Evolutionary conservation across 1,140 invertebrate species (phyloP).

Genomic region (Drosophila rhopaloa): DNA sequence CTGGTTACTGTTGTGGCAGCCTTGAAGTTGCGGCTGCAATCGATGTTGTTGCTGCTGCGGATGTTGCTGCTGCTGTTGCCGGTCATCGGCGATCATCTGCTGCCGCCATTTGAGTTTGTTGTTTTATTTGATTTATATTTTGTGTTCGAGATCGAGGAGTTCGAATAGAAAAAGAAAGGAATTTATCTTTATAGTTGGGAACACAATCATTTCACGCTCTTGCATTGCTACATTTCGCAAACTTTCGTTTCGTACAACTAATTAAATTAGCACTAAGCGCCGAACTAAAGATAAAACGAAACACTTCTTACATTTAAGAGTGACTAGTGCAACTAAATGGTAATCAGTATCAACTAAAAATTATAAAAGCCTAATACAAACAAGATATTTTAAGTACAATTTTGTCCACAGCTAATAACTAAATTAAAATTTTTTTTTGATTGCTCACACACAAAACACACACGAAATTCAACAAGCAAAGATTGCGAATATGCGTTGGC

Average conservation of each 20-base stretch:
- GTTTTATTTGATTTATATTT: slow-evolving; percentile 17
- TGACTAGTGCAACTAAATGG: slow-evolving; percentile 15
- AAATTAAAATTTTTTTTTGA: slow-evolving; percentile 18
- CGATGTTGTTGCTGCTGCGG: slow-evolving; percentile 15
- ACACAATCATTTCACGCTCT: slow-evolving; percentile 1
- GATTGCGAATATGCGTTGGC: background rate
- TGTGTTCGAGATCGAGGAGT: slow-evolving; percentile 1
- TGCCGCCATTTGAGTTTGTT: slow-evolving; percentile 4
- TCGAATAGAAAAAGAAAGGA: slow-evolving; percentile 29
- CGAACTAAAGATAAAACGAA: slow-evolving; percentile 27
- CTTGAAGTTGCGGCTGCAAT: slow-evolving; percentile 25
- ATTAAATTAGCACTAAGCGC: slow-evolving; percentile 8
- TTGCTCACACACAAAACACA: slow-evolving; percentile 7
- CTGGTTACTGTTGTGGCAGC: slow-evolving; percentile 37
- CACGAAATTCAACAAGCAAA: slow-evolving; percentile 9
- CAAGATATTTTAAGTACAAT: slow-evolving; percentile 7
- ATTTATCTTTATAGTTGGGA: slow-evolving; percentile 24
- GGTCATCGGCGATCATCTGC: slow-evolving; percentile 73
- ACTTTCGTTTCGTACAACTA: slow-evolving; percentile 4
- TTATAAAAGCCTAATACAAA: slow-evolving; percentile 18
- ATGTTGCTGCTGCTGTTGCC: slow-evolving; percentile 29
- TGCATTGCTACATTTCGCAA: slow-evolving; percentile 16
- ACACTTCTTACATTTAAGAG: slow-evolving; percentile 3
- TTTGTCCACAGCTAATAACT: slow-evolving; percentile 14
- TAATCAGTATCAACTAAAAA: slow-evolving; percentile 12